Percentiles rank a stretch among this genome's conserved stretches.
These are phyloP conservation scores for Gulo gulo DNA, from an alignment of 2,113 vertebrate genomes.

Conservation along the genomic window DNA sequence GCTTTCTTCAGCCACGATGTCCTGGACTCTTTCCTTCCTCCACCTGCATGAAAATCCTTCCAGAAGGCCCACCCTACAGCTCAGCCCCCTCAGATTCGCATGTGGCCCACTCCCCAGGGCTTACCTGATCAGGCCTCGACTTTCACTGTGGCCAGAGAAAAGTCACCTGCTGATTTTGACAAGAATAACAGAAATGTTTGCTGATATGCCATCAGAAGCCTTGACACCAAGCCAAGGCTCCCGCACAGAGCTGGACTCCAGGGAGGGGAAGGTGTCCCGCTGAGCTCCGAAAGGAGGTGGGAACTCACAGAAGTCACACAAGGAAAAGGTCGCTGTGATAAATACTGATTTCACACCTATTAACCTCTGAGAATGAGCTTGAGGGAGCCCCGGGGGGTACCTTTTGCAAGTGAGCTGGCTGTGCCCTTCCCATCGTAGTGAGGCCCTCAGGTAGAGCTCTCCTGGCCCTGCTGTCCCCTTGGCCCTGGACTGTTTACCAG, in stretches of 20 bases:
- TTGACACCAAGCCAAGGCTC: neutral
- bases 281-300: neutral
- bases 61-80: neutral
- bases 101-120: neutral
- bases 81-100: neutral
- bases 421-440: neutral
- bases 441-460: neutral
- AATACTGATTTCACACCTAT: neutral
- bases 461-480: rapidly evolving
- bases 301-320: neutral
- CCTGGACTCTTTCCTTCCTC: neutral
- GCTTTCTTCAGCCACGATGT: neutral
- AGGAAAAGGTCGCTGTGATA: neutral
- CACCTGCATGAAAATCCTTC: neutral
- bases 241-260: neutral
- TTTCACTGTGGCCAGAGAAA: neutral
- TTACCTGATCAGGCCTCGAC: neutral
- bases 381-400: constrained; percentile 54
- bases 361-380: rapidly evolving
- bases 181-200: neutral
- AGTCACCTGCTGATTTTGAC: neutral
- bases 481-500: neutral
- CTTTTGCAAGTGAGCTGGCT: neutral
- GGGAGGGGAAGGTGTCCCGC: neutral
- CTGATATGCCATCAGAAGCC: neutral